Conservation (phyloP, 2,113 vertebrate species). For the Myotis brandtii region DNA sequence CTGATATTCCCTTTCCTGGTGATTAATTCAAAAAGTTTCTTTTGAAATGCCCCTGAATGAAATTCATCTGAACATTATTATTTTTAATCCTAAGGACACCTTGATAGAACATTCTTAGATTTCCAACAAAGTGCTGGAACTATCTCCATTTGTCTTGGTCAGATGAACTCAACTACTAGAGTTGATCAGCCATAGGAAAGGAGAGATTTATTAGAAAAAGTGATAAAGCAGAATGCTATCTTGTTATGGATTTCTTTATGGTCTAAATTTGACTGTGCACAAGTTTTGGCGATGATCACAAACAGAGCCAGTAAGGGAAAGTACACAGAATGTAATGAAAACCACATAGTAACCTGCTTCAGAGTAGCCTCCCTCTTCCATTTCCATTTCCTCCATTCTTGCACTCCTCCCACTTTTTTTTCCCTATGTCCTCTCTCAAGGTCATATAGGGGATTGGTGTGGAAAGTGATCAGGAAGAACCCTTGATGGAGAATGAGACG, state of each 20-base stretch:
- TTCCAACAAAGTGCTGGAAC: neutral
- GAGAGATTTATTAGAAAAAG: neutral
- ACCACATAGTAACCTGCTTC: neutral
- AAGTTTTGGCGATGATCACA: neutral
- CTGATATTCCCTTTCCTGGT: constrained; percentile 23
- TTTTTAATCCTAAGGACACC: neutral
- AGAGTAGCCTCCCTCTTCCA: neutral
- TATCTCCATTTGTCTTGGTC: neutral
- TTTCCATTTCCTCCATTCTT: neutral
- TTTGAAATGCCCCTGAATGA: constrained; percentile 52
- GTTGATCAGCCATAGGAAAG: neutral
- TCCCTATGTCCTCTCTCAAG: neutral
- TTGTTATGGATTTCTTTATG: neutral
- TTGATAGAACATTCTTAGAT: neutral
- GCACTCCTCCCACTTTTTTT: neutral
- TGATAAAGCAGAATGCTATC: neutral
- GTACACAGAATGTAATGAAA: neutral
- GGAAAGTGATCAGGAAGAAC: neutral
- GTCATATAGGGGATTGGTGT: neutral
- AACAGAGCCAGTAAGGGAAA: neutral
- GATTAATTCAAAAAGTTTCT: constrained; percentile 53
- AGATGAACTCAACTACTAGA: neutral
- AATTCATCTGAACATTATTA: constrained; percentile 3
- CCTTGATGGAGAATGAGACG: neutral
- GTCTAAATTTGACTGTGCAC: neutral